These are phyloP conservation scores for Meteorus sp. DNA, from an alignment of 1,140 invertebrate species.

Conservation along the genomic window DNA sequence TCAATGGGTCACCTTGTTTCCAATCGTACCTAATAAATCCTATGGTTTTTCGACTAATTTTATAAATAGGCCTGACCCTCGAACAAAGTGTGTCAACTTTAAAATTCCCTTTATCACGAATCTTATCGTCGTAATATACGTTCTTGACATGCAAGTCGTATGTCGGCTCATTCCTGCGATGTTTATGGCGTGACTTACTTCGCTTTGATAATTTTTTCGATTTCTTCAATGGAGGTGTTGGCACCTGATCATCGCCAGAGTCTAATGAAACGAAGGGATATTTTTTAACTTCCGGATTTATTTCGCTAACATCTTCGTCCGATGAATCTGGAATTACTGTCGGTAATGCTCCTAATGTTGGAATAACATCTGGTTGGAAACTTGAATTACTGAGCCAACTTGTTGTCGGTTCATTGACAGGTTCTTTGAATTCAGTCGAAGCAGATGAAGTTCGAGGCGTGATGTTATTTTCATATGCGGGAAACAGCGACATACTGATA, in stretches of 20 bases:
- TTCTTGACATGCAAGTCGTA: conserved; percentile 50
- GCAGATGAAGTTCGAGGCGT: neutral
- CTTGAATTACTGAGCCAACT: conserved; percentile 48
- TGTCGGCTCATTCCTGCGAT: conserved; percentile 33
- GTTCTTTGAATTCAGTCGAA: neutral
- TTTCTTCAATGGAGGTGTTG: conserved; percentile 12
- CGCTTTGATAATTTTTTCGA: conserved; percentile 37
- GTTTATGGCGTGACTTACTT: conserved; percentile 37
- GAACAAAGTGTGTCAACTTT: conserved; percentile 55
- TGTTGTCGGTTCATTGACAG: neutral
- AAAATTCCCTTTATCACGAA: conserved; percentile 50
- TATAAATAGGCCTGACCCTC: conserved; percentile 57
- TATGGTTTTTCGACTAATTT: conserved; percentile 36
- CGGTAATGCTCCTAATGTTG: conserved; percentile 24
- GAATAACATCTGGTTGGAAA: conserved; percentile 31
- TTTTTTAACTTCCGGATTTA: conserved; percentile 2
- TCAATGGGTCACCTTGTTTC: too few relatives aligned
- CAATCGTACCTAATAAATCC: conserved; percentile 35
- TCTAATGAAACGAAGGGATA: neutral
- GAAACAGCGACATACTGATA: conserved; percentile 13
- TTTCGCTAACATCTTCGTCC: conserved; percentile 29
- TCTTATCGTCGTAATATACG: conserved; percentile 62
- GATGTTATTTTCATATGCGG: conserved; percentile 4
- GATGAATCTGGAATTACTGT: conserved; percentile 39
- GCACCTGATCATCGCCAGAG: conserved; percentile 3